Evolutionary conservation across 1,140 invertebrate species (phyloP), one percentile per base, ranked within the genome.

Genomic region (Trichomalopsis sarcophagae): DNA sequence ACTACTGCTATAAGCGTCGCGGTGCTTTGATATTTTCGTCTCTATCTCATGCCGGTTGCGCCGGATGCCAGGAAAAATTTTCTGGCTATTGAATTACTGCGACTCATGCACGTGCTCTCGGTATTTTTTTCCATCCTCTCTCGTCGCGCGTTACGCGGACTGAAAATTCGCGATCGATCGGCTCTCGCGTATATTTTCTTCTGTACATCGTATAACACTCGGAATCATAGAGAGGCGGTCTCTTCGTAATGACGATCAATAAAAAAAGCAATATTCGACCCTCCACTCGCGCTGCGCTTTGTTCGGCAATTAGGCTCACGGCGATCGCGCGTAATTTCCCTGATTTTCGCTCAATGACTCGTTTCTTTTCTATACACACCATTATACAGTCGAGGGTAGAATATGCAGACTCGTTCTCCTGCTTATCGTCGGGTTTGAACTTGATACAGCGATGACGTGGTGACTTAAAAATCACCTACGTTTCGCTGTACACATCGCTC

Each of bases 221-320:
- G 5, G 33, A 68, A 27, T 27, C 2, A 27, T 27, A 71, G 79
- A 71, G 40, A 73, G 73, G 33, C 33, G 76, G 40, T 79, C 83
- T 62, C 55, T 14, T 1, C 27, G 33, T 36, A 36, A 21, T 84
- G 81, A 84, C 76, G 79, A 79, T 81, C 77, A 84, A 79, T 83
- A 85, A 87, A 84, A 85, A 82, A 79, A 75, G 50, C 69, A 83
- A 81, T 86, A 50, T 83, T 86, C 75, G 85, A 74, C 81, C 81
- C 85, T 36, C 68, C 69, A 23, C 44, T 81, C 71, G 86, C 33
- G 86, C 82, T 84, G 86, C 33, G 82, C 82, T 84, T 76, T 76
- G 86, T 86, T 84, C 36, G 86, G 55, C 86, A 84, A 84, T 84
- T 82, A 84, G 73, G 71, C 78, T 84, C 76, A 17, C 55, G 62